Conservation (phyloP, 2,113 vertebrate species). For the Lichenostomus cassidix region DNA sequence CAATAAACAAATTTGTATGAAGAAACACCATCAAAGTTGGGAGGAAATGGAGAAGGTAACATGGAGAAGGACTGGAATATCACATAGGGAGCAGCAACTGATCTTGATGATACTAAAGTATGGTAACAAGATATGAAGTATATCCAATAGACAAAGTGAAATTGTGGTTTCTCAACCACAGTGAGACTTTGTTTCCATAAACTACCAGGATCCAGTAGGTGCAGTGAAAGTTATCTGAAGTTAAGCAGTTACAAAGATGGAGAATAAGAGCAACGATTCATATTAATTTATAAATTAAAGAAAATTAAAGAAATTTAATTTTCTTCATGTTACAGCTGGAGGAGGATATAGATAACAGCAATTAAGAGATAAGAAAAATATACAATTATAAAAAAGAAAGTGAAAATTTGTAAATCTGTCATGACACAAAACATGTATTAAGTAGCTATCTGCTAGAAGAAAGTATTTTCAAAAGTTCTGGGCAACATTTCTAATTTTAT, state of each 20-base stretch:
- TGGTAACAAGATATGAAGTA: neutral
- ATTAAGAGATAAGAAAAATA: neutral
- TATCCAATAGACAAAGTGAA: neutral
- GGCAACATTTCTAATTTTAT: neutral
- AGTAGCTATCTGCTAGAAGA: neutral
- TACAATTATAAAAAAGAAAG: neutral
- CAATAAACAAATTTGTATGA: neutral
- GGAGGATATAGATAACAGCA: neutral
- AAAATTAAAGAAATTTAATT: neutral
- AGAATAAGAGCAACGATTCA: neutral
- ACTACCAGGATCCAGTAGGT: neutral
- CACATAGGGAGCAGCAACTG: neutral
- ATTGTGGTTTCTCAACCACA: neutral
- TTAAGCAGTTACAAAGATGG: neutral
- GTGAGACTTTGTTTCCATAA: neutral
- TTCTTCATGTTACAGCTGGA: neutral
- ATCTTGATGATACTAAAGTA: neutral
- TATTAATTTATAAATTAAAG: neutral
- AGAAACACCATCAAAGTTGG: neutral
- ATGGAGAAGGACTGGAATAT: neutral
- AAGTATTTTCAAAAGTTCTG: neutral
- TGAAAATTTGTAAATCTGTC: neutral
- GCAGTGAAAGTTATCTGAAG: neutral
- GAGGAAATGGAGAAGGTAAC: neutral
- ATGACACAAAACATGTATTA: neutral